Percentiles rank a stretch among this genome's conserved stretches.
These are phyloP conservation scores for Temnopleurus reevesii DNA, from an alignment of 53 echinoderm and acorn worm genomes.

Conservation along the genomic window DNA sequence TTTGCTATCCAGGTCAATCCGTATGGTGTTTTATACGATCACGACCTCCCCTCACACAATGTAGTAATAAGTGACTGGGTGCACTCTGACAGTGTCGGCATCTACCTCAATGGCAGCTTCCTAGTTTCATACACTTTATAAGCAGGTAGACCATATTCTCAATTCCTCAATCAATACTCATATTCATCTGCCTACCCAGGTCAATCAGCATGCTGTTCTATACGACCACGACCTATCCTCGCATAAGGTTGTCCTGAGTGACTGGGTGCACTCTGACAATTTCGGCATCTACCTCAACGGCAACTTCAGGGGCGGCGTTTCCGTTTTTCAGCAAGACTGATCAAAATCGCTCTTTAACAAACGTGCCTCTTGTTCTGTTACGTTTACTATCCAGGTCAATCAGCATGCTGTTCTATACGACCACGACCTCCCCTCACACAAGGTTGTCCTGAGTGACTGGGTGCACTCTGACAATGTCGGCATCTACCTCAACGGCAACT, in stretches of 20 bases:
- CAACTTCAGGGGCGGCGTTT: conserved; percentile 70
- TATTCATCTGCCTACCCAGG: neutral
- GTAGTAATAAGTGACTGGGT: conserved; percentile 81
- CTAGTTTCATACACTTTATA: no score
- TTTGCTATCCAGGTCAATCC: neutral
- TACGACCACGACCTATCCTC: conserved; percentile 84
- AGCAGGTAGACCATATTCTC: no score
- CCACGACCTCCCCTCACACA: conserved; percentile 77
- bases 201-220: neutral
- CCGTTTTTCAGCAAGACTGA: neutral
- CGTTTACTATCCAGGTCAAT: neutral
- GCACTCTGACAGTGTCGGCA: conserved; percentile 61
- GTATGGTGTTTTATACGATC: conserved; percentile 65
- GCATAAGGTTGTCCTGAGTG: conserved; percentile 73
- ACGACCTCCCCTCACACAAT: conserved; percentile 73
- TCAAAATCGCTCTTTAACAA: neutral
- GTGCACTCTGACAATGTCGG: conserved; percentile 60
- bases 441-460: conserved; percentile 81
- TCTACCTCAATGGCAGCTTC: conserved; percentile 69
- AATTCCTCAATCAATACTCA: no score
- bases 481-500: conserved; percentile 68
- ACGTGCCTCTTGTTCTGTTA: neutral
- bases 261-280: conserved; percentile 76
- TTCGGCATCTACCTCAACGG: conserved; percentile 61
- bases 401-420: conserved; percentile 64